Conservation (phyloP, 2,888 invertebrate genomes). For the Eudasyphora cyanicolor region DNA sequence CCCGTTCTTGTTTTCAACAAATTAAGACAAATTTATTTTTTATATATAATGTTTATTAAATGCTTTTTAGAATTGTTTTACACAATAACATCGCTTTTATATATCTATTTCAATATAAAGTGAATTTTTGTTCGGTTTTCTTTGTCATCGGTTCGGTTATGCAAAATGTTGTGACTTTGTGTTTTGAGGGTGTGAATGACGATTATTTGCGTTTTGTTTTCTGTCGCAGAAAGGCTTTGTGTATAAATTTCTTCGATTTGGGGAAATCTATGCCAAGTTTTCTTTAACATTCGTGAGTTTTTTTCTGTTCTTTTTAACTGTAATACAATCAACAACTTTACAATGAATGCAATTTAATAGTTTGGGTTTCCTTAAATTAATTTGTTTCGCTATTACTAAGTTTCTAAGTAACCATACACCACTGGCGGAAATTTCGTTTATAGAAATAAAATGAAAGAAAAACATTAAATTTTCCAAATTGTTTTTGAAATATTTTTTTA, state of each 20-base stretch:
- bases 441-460: neutral
- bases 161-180: neutral
- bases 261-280: slow-evolving; percentile 36
- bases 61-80: slow-evolving; percentile 53
- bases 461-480: neutral
- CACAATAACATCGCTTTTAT: slow-evolving; percentile 32
- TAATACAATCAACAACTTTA: slow-evolving; percentile 44
- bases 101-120: slow-evolving; percentile 31
- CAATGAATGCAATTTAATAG: neutral
- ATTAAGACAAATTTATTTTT: slow-evolving; percentile 24
- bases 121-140: slow-evolving; percentile 30
- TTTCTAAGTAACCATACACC: neutral
- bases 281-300: slow-evolving; percentile 17
- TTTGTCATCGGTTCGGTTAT: neutral
- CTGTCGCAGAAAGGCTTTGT: slow-evolving; percentile 10
- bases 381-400: neutral
- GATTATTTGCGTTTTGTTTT: no score
- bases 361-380: neutral
- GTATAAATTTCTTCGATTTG: slow-evolving; percentile 5
- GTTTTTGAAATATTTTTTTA: no score
- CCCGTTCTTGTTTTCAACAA: no score
- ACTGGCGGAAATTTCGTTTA: slow-evolving; percentile 17
- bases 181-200: neutral
- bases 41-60: slow-evolving; percentile 46
- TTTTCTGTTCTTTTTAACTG: slow-evolving; percentile 1